Base-by-base conservation (phyloP, 1,140 invertebrate species). In the Drosophila suzukii region DNA sequence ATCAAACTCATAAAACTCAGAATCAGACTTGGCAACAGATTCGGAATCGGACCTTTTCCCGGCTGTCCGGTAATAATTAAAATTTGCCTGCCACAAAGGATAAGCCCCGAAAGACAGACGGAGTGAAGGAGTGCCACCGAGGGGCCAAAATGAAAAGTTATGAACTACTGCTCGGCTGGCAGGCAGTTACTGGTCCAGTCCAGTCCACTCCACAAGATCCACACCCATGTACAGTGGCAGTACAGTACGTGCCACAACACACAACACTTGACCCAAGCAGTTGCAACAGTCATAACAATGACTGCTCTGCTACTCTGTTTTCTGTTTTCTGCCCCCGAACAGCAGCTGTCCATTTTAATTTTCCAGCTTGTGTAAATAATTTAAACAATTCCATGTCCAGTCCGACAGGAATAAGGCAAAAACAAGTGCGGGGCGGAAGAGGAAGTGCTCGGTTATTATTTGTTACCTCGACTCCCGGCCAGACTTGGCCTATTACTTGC, bases 321-420 rank as follows among this genome's bases (percentile, higher is more conserved):
- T 30, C 27, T 30, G 47, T 8, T 32, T 51, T 32, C 34, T 59
- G 46, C 24, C 51, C 62, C 36, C 34, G 34, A 60, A 44, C 61
- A 76, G 59, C 75, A 83, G 72, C 59, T 86, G 83, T 88, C 83
- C 63, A 78, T 83, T 83, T 86, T 77, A 81, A 79, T 88, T 82
- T 82, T 75, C 55, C 70, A 82, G 83, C 78, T 71, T 73, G 85
- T 68, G 67, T 83, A 74, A 79, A 86, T 88, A 79, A 86, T 86
- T 86, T 88, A 86, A 88, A 82, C 78, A 83, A 65, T 79, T 88
- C 67, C 62, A 71, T 53, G 54, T 49, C 55, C 61, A 62, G 55
- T 36, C 50, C n/a, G 50, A 55, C 66, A 71, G 68, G 66, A 68
- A 43, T 58, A n/a, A 30, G 17, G 32, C 17, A 47, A 17, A 49